Evolutionary conservation across 35 echinoderm and acorn worm genomes (phyloP), one percentile per base, ranked within the genome.

Genomic region (Hemicentrotus pulcherrimus): DNA sequence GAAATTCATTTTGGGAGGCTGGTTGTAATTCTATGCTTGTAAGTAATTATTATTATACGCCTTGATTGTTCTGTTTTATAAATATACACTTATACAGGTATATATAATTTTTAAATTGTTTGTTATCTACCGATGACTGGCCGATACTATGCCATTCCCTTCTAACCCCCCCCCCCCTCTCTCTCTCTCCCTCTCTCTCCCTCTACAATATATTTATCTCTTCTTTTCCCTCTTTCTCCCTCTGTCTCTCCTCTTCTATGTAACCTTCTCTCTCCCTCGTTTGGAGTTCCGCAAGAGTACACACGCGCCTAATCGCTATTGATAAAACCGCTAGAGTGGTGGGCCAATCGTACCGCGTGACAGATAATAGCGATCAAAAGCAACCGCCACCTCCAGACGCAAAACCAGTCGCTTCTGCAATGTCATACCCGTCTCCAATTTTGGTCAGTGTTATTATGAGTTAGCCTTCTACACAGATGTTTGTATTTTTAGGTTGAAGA

Each of bases 251-350:
- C 32, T 30, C 32, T 47, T 35, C 30, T 90, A 0, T 90, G 4
- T 90, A 33, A n/a, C 88, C 46, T 47, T 90, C 88, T 90, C 88
- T 90, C 88, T 90, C 31, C 46, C 88, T 45, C 47, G 91, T 93
- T 59, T 93, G 48, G 88, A 96, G 96, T 96, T 96, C 96, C 94
- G 96, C 94, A 94, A 96, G 96, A 96, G 96, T 96, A 96, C 96
- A 96, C 96, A 96, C 96, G 96, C 96, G 96, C 94, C 96, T 96
- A 96, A 96, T 96, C 96, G 94, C 92, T 96, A 96, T 96, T 96
- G 96, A 96, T 96, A 94, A 94, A 96, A 94, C 96, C 94, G 89
- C 94, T 96, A 85, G 94, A 86, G 88, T 94, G 94, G 94, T 91
- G 86, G 96, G 94, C 96, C 96, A 96, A 96, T 96, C 96, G 96